Conservation (phyloP, 92 coral and sea anemone genomes). For the Epizoanthus rinbou region DNA sequence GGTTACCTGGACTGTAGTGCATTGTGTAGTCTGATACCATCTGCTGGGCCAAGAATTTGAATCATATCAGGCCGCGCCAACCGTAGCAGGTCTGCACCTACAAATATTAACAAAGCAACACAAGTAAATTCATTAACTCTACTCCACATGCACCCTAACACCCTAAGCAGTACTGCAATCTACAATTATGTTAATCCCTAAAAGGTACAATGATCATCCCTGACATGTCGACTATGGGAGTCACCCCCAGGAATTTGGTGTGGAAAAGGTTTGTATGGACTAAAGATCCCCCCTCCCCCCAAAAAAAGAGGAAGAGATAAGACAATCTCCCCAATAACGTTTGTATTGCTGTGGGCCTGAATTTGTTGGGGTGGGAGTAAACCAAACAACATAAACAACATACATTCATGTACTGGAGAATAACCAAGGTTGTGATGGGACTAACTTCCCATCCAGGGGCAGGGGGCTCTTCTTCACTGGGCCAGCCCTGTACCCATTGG, state of each 20-base stretch:
- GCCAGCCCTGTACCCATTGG: not conserved
- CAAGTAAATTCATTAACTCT: not conserved
- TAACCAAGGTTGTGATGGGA: not conserved
- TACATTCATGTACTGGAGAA: not conserved
- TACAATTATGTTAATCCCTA: no score
- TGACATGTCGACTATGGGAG: no score
- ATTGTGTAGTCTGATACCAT: slow-evolving; percentile 91
- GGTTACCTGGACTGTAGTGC: slow-evolving; percentile 94
- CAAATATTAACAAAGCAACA: not conserved
- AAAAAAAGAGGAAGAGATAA: no score
- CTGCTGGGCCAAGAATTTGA: slow-evolving; percentile 93
- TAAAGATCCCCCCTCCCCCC: no score
- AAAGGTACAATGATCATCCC: no score
- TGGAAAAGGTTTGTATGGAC: no score
- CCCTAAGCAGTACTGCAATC: no score
- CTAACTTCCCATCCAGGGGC: not conserved
- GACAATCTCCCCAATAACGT: not conserved
- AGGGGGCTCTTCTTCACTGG: not conserved
- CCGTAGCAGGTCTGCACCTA: slow-evolving; percentile 89
- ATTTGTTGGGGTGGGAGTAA: no score
- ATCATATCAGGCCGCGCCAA: slow-evolving; percentile 86
- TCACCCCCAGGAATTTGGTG: no score
- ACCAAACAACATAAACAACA: no score
- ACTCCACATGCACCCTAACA: no score
- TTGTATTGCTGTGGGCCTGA: not conserved